Conservation (phyloP, 2,888 invertebrate genomes). For the Drosophila seclusa region DNA sequence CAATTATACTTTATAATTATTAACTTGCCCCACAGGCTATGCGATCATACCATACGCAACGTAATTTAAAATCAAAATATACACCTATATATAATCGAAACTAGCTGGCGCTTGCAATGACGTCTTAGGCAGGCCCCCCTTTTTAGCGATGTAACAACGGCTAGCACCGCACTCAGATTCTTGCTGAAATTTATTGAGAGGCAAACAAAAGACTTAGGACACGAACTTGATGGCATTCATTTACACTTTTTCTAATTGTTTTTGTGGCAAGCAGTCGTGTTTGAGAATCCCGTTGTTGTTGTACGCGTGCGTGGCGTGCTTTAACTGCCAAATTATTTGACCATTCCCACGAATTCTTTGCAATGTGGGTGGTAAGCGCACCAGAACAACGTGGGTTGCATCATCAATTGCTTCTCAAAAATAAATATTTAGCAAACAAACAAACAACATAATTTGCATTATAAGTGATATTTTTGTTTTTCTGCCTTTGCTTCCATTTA, state of each 20-base stretch:
- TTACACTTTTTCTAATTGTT: slow-evolving; percentile 9
- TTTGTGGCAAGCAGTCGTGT: slow-evolving; percentile 11
- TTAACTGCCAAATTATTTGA: slow-evolving; percentile 41
- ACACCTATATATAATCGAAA: background rate
- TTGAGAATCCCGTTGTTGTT: slow-evolving; percentile 13
- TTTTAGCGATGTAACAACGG: slow-evolving; percentile 29
- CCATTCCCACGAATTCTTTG: slow-evolving; percentile 57
- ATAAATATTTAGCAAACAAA: slow-evolving; percentile 46
- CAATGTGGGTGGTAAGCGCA: slow-evolving; percentile 57
- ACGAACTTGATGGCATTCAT: slow-evolving; percentile 43
- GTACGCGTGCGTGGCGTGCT: slow-evolving; percentile 49
- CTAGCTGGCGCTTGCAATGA: slow-evolving; percentile 9
- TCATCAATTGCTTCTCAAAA: slow-evolving; percentile 15
- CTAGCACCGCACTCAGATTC: background rate
- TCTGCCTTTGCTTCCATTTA: background rate
- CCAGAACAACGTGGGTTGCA: slow-evolving; percentile 38
- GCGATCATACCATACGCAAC: slow-evolving; percentile 22
- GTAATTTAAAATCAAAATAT: slow-evolving; percentile 29
- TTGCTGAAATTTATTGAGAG: slow-evolving; percentile 16
- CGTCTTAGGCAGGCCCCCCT: slow-evolving; percentile 7
- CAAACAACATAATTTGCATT: slow-evolving; percentile 57
- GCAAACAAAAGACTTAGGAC: slow-evolving; percentile 70
- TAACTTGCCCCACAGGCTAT: slow-evolving; percentile 36
- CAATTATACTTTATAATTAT: slow-evolving; percentile 37
- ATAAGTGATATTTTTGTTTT: slow-evolving; percentile 13